phyloP scores from a whole-genome alignment of 2,797 vertebrate genomes.

The Gallinago solitaria region DNA sequence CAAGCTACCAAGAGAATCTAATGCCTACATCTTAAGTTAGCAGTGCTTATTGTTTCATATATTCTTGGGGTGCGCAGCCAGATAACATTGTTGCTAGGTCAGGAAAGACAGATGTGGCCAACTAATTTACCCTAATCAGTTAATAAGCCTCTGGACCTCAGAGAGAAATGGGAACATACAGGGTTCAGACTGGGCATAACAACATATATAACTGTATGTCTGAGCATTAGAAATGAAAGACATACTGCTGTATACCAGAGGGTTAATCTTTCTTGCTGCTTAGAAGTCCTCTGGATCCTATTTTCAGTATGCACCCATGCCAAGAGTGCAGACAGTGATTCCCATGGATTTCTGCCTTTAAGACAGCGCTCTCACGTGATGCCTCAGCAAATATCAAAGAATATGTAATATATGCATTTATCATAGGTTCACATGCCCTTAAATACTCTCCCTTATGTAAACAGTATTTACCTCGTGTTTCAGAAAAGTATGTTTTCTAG shows the following conservation, averaged over 20 bases:
- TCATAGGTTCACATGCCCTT: neutral
- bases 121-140: neutral
- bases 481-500: neutral
- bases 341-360: neutral
- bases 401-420: neutral
- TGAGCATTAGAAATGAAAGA: neutral
- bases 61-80: neutral
- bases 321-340: neutral
- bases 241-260: neutral
- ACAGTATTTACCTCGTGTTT: slow-evolving; percentile 20
- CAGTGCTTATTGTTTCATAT: neutral
- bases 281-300: neutral
- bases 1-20: neutral
- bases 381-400: neutral
- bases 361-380: neutral
- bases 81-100: neutral
- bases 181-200: neutral
- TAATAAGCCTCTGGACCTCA: neutral
- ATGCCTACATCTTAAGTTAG: neutral
- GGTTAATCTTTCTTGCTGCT: neutral
- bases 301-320: neutral
- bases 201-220: neutral
- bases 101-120: neutral
- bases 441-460: slow-evolving; percentile 7
- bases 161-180: neutral